phyloP scores from a whole-genome alignment of 2,888 invertebrate genomes.

The Pachliopta kotzebuea region DNA sequence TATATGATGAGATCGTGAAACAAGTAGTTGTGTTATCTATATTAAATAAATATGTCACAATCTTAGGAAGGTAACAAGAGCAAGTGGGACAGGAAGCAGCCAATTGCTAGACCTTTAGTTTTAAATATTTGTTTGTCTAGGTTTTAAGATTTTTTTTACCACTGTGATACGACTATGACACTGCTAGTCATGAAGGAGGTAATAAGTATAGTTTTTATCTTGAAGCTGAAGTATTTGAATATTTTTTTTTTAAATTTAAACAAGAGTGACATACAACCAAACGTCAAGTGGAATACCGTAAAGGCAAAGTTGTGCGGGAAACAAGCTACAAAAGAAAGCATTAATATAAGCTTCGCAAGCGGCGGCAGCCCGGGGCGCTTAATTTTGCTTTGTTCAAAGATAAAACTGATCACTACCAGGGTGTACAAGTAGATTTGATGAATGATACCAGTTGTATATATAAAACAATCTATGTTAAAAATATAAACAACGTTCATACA shows the following conservation, averaged over 20 bases:
- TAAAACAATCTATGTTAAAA: neutral
- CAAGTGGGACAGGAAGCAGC: no score
- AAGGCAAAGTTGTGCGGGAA: conserved; percentile 25
- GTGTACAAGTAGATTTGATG: conserved; percentile 26
- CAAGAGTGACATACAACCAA: neutral
- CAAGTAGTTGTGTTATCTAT: no score
- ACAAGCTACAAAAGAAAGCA: conserved; percentile 37
- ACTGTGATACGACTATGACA: no score
- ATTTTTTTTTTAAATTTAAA: neutral
- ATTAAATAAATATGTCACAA: no score
- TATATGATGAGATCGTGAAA: no score
- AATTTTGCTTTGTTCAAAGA: conserved; percentile 43
- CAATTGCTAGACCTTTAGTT: no score
- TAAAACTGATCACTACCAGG: conserved; percentile 36
- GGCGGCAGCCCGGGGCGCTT: conserved; percentile 34
- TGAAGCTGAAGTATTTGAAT: neutral
- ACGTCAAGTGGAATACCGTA: conserved; percentile 16
- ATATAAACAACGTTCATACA: no score
- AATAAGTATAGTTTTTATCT: neutral
- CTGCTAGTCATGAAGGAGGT: no score
- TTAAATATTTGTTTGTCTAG: no score
- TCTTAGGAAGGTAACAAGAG: no score
- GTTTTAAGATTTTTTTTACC: no score
- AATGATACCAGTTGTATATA: conserved; percentile 1
- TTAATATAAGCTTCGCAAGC: conserved; percentile 35